These are phyloP conservation scores for Aythya fuligula DNA, from an alignment of 2,797 vertebrate genomes.

Conservation along the genomic window DNA sequence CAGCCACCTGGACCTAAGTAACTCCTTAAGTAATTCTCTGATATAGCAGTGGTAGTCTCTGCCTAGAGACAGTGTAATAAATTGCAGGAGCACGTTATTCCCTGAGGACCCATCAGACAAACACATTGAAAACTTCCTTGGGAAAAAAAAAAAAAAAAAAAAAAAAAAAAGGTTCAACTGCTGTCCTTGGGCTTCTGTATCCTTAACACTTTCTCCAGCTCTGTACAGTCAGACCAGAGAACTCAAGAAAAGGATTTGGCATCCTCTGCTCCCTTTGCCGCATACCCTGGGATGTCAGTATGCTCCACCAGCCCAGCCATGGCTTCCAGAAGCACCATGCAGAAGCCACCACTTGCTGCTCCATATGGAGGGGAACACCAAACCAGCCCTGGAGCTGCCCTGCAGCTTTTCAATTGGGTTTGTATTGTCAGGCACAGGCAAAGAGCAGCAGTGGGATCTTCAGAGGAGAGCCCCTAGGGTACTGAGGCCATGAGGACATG, in stretches of 20 bases:
- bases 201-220: neutral
- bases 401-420: neutral
- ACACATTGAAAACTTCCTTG: constrained; percentile 13
- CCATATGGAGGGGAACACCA: neutral
- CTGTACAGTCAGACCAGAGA: fast-evolving
- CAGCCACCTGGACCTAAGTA: constrained; percentile 53
- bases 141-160: fast-evolving
- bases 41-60: constrained; percentile 16
- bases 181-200: constrained; percentile 18
- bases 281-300: fast-evolving
- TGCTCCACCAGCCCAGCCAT: fast-evolving
- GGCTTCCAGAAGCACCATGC: neutral
- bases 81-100: neutral
- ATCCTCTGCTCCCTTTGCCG: neutral
- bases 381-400: neutral
- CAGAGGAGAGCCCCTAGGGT: fast-evolving
- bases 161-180: neutral
- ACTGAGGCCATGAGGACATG: neutral
- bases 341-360: neutral
- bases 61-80: constrained; percentile 55
- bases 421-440: neutral
- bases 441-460: fast-evolving
- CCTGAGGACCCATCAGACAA: neutral
- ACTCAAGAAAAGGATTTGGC: neutral
- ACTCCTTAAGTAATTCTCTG: constrained; percentile 60